Base-by-base conservation (phyloP, 2,888 invertebrate species). In the Andrena minutula region DNA sequence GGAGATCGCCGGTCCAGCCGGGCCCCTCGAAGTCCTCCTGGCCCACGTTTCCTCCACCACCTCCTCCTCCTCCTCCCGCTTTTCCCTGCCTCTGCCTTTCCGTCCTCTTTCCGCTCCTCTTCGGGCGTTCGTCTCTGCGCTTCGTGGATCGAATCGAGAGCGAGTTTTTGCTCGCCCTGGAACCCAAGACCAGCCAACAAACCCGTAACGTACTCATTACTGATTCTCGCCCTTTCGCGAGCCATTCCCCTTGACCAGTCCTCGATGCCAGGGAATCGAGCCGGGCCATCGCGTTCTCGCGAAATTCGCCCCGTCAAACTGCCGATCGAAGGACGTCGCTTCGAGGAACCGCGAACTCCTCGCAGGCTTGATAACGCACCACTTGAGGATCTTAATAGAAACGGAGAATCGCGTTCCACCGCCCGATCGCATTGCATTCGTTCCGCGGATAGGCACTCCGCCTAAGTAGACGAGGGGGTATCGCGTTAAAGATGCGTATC, bases 61-160 rank as follows among this genome's bases (percentile, higher is more conserved):
- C 72, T 20, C 8, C 64, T n/a, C 41, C 70, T 30, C 49, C 53
- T 71, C 68, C 68, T 20, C 26, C 41, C 71, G 61, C n/a, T 73
- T 63, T 79, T 41, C 58, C 58, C 28, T 61, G 69, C 72, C 69
- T 49, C 56, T 4, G 16, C 32, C 60, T n/a, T 49, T 66, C 76
- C 56, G 60, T 53, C 51, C 75, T 51, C 68, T 65, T 12, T 41
- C 63, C 49, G 28, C 41, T 28, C 56, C 53, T 61, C 63, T 47
- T 23, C 41, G 28, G 16, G 56, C 74, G 61, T 58, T 69, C 79
- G 66, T 80, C 84, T 64, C 64, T 58, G 68, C 41, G 79, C 77
- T 49, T 77, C 88, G 84, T 83, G 88, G 71, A 83, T 86, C 84
- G 89, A 89, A 89, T 89, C 85, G 73, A 74, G 88, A 89, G 88